These are phyloP conservation scores for Ichneumon xanthorius DNA, from an alignment of 2,888 invertebrate species.

Conservation along the genomic window DNA sequence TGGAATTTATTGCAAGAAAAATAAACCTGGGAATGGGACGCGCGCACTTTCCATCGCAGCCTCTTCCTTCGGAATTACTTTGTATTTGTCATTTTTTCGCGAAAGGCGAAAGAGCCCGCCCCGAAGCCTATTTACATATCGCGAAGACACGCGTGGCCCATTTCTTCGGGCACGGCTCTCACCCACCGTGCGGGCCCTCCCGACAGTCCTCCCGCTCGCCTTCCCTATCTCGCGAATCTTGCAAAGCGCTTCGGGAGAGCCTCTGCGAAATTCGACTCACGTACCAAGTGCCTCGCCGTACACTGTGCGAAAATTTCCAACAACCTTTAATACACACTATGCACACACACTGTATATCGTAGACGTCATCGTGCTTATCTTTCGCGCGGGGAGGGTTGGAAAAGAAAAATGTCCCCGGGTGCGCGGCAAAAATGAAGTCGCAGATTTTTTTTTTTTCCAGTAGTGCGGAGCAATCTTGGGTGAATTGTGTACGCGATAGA, in stretches of 20 bases:
- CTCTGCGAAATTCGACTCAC: constrained; percentile 57
- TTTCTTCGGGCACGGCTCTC: constrained; percentile 34
- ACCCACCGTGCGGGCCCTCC: background rate
- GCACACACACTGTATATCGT: constrained; percentile 50
- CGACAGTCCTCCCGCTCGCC: background rate
- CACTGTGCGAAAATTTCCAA: constrained; percentile 60
- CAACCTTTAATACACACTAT: constrained; percentile 59
- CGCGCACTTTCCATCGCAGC: background rate
- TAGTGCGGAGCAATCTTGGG: constrained; percentile 29
- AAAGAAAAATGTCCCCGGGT: constrained; percentile 32
- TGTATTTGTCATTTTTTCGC: constrained; percentile 24
- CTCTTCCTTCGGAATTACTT: constrained; percentile 17
- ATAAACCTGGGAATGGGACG: background rate
- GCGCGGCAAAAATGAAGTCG: constrained; percentile 49
- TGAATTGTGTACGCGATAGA: background rate
- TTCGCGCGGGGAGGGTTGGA: constrained; percentile 5
- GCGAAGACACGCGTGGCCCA: constrained; percentile 25
- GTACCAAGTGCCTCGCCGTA: constrained; percentile 30
- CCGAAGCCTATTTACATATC: constrained; percentile 33
- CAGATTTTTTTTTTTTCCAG: constrained; percentile 7
- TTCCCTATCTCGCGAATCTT: constrained; percentile 10
- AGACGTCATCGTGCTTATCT: constrained; percentile 51
- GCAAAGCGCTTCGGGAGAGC: constrained; percentile 10
- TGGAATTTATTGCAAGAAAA: background rate
- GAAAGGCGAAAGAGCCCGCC: constrained; percentile 7